Percentiles rank a stretch among this genome's conserved stretches.
Evolutionary conservation across 53 echinoderm and acorn worm genomes (phyloP).

Genomic region (Paracentrotus lividus): DNA sequence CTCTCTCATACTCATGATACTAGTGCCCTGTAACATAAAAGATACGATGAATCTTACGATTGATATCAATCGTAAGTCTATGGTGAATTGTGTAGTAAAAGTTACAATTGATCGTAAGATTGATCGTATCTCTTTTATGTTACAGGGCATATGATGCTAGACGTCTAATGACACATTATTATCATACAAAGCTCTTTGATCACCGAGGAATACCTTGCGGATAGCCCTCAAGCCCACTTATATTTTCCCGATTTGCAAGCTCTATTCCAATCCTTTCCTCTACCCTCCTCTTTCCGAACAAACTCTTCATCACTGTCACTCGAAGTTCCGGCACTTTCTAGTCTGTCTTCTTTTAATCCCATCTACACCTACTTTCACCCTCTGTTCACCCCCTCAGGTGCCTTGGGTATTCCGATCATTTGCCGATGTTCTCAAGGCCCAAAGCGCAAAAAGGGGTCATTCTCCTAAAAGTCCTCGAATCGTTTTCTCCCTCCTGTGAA

Average conservation of each 20-base stretch:
- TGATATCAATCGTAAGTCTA: too few species aligned
- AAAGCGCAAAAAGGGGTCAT: constrained; percentile 58
- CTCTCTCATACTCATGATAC: background rate
- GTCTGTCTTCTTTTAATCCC: constrained; percentile 38
- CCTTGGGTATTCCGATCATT: constrained; percentile 42
- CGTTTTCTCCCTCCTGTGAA: background rate
- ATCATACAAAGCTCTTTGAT: constrained; percentile 54
- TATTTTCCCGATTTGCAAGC: constrained; percentile 41
- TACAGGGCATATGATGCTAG: too few species aligned
- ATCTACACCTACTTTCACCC: background rate
- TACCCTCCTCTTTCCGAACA: constrained; percentile 22
- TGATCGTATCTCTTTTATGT: too few species aligned
- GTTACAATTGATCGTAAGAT: too few species aligned
- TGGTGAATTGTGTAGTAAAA: too few species aligned
- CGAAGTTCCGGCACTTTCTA: constrained; percentile 42
- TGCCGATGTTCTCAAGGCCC: constrained; percentile 29
- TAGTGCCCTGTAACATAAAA: too few species aligned
- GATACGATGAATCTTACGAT: too few species aligned
- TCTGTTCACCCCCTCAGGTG: constrained; percentile 39
- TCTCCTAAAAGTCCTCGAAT: constrained; percentile 48
- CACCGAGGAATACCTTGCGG: constrained; percentile 1
- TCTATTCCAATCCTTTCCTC: background rate
- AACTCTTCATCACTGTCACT: constrained; percentile 59
- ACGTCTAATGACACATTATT: constrained; percentile 46
- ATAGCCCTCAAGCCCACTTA: constrained; percentile 38